Evolutionary conservation across 2,888 invertebrate species (phyloP).

Genomic region (Halictus ligatus): DNA sequence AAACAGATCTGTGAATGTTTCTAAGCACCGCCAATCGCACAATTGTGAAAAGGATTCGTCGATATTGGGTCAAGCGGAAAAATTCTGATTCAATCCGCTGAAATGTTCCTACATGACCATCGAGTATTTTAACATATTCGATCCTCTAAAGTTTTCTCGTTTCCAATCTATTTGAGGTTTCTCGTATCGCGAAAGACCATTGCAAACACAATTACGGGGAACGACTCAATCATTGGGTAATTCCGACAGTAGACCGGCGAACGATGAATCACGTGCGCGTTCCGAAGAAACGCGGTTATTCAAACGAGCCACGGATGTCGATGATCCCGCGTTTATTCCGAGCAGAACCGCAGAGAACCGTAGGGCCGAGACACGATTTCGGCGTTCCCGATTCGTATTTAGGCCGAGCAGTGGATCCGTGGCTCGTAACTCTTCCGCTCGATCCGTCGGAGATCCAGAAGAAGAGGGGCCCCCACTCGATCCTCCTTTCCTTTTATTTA

Average conservation of each 20-base stretch:
- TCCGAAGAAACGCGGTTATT: constrained; percentile 14
- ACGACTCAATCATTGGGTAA: not conserved
- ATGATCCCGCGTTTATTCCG: constrained; percentile 68
- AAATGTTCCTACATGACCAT: not conserved
- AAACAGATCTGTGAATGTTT: not conserved
- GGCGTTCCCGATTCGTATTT: constrained; percentile 74
- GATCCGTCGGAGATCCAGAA: constrained; percentile 41
- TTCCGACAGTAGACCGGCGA: not conserved
- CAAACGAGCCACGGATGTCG: constrained; percentile 35
- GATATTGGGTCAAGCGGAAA: too few species aligned
- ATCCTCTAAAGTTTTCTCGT: not conserved
- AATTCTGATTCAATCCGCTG: too few species aligned
- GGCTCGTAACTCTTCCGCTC: constrained; percentile 63
- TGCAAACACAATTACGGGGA: not conserved
- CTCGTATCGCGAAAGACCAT: not conserved
- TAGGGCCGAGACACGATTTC: constrained; percentile 63
- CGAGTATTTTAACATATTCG: not conserved
- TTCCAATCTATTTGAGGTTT: not conserved
- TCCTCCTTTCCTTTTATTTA: constrained; percentile 45
- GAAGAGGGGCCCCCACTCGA: not conserved
- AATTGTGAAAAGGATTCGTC: not conserved
- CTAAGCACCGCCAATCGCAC: not conserved
- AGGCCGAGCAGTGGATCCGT: constrained; percentile 64
- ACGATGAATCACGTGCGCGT: constrained; percentile 22
- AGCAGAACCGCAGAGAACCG: constrained; percentile 45